A percentile compares a stretch with the other conserved stretches of the same genome.
These are phyloP conservation scores for Schrankia costaestrigalis DNA, from an alignment of 2,888 invertebrate species.

Conservation along the genomic window DNA sequence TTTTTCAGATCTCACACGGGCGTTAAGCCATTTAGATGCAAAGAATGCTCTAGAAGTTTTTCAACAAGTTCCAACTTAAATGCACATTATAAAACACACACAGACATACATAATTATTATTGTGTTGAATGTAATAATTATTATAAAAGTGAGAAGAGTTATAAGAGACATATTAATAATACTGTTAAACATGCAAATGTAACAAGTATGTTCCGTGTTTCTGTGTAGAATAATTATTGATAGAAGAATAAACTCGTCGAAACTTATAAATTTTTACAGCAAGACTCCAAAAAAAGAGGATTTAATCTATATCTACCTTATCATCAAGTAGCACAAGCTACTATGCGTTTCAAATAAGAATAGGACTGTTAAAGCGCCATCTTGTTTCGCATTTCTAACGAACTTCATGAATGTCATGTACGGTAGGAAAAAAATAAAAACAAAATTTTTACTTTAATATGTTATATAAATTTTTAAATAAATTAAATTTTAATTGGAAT, in stretches of 20 bases:
- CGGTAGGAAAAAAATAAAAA: too few species aligned
- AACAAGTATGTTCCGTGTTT: too few species aligned
- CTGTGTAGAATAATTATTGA: constrained; percentile 2
- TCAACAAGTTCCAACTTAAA: constrained; percentile 21
- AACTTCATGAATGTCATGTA: too few species aligned
- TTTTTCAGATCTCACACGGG: constrained; percentile 18
- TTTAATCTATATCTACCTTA: constrained; percentile 2
- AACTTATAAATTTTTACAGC: constrained; percentile 2
- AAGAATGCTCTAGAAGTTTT: constrained; percentile 9
- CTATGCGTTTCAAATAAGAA: too few species aligned
- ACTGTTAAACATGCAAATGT: constrained; percentile 16
- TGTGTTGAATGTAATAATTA: constrained; percentile 33
- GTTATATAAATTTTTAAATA: too few species aligned
- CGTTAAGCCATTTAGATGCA: constrained; percentile 16
- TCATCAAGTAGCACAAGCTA: not conserved
- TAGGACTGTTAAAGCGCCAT: too few species aligned
- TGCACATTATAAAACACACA: constrained; percentile 13
- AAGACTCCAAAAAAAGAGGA: too few species aligned
- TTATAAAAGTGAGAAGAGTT: constrained; percentile 34
- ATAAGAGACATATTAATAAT: constrained; percentile 22
- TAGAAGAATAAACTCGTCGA: constrained; percentile 1
- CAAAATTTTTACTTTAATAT: too few species aligned
- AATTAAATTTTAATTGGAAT: too few species aligned
- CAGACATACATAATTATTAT: constrained; percentile 1
- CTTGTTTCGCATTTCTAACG: too few species aligned